phyloP scores from a whole-genome alignment of 64 coral and sea anemone genomes.

The Cladopsammia gracilis region DNA sequence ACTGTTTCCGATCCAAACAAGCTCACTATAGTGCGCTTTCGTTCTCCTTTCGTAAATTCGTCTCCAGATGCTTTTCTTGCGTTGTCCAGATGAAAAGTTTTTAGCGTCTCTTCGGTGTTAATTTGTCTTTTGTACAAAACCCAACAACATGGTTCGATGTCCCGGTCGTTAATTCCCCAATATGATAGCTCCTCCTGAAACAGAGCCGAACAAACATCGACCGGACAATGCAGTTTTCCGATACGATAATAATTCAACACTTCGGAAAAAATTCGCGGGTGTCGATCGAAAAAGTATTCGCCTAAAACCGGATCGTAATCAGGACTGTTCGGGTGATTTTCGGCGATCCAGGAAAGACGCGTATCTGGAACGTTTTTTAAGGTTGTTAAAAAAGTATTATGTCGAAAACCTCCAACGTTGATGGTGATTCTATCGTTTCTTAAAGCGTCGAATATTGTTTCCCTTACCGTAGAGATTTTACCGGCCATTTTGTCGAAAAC shows the following conservation, averaged over 20 bases:
- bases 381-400: slow-evolving; percentile 84
- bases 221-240: slow-evolving; percentile 91
- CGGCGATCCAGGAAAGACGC: slow-evolving; percentile 90
- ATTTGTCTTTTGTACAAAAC: slow-evolving; percentile 91
- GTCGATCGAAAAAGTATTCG: slow-evolving; percentile 95
- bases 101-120: slow-evolving; percentile 90
- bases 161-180: slow-evolving; percentile 96
- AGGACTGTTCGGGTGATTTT: slow-evolving; percentile 89
- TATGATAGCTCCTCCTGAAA: slow-evolving; percentile 96
- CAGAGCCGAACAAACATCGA: slow-evolving; percentile 80
- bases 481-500: slow-evolving; percentile 20
- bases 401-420: slow-evolving; percentile 87
- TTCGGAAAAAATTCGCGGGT: slow-evolving; percentile 91
- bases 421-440: slow-evolving; percentile 81
- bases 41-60: background rate
- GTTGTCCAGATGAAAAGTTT: slow-evolving; percentile 90
- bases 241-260: slow-evolving; percentile 92
- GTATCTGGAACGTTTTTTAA: slow-evolving; percentile 89
- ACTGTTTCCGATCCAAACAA: slow-evolving; percentile 44
- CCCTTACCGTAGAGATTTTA: slow-evolving; percentile 32
- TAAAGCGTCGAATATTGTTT: slow-evolving; percentile 31
- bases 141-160: slow-evolving; percentile 95
- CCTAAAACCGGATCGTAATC: slow-evolving; percentile 86
- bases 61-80: slow-evolving; percentile 77
- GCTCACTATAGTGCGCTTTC: slow-evolving; percentile 16